These are phyloP conservation scores for Pollachius pollachius DNA, from an alignment of 2,113 vertebrate species.

Conservation along the genomic window DNA sequence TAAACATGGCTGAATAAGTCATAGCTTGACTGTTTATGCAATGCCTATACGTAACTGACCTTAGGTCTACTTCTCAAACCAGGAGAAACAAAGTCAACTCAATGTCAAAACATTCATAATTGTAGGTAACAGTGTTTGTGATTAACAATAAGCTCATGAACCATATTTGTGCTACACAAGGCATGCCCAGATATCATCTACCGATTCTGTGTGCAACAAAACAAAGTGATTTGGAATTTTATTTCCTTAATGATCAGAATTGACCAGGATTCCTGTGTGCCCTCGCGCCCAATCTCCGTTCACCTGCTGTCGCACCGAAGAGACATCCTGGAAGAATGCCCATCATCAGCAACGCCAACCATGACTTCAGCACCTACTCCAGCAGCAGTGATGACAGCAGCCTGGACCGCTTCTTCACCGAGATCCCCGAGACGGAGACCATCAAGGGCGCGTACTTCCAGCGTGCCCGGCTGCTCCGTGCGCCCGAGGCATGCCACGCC, in stretches of 20 bases:
- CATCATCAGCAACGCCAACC: conserved; percentile 81
- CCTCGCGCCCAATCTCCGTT: not conserved
- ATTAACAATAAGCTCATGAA: too few relatives aligned
- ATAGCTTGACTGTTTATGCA: too few relatives aligned
- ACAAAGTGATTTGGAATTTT: not conserved
- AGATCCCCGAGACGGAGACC: conserved; percentile 73
- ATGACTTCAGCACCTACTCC: conserved; percentile 80
- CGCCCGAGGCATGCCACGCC: conserved; percentile 49
- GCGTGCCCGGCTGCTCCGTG: conserved; percentile 73
- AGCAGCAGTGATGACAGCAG: conserved; percentile 80
- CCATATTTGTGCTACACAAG: too few relatives aligned
- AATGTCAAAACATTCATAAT: too few relatives aligned
- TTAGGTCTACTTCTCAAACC: too few relatives aligned
- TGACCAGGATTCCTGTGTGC: not conserved
- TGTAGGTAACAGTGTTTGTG: too few relatives aligned
- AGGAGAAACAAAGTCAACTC: too few relatives aligned
- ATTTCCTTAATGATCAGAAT: conserved; percentile 12
- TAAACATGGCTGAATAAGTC: too few relatives aligned
- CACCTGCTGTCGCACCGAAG: too few relatives aligned
- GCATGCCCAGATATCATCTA: too few relatives aligned
- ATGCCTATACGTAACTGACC: too few relatives aligned
- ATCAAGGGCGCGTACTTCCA: conserved; percentile 88
- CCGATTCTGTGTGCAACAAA: not conserved
- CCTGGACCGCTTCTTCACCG: conserved; percentile 73
- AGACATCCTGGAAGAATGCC: conserved; percentile 71